Percentiles rank a stretch among this genome's conserved stretches.
These are phyloP conservation scores for Clupea harengus DNA, from an alignment of 2,113 vertebrate species.

Conservation along the genomic window DNA sequence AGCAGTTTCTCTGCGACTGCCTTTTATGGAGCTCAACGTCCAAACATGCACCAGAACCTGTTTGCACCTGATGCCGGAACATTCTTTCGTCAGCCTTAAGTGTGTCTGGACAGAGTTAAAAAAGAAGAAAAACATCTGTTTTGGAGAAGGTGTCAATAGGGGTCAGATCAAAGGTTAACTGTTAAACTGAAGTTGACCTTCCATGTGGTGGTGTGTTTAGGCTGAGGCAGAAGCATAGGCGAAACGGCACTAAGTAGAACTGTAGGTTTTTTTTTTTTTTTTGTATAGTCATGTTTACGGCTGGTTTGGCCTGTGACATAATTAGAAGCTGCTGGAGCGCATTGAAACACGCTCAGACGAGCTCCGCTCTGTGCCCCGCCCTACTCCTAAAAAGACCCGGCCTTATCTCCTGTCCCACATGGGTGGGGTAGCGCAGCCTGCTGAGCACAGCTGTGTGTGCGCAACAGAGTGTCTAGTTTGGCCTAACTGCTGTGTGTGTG, in stretches of 20 bases:
- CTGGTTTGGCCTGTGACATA: background rate
- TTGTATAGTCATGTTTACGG: background rate
- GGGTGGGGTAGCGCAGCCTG: background rate
- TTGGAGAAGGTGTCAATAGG: background rate
- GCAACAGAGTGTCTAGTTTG: too few species aligned
- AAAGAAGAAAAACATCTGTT: background rate
- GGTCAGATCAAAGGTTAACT: background rate
- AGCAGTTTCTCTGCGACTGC: background rate
- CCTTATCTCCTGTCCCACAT: background rate
- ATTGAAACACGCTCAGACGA: background rate
- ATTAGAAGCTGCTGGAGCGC: background rate
- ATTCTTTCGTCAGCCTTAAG: background rate
- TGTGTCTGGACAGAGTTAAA: background rate
- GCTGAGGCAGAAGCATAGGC: background rate
- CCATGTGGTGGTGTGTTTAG: background rate
- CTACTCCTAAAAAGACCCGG: background rate
- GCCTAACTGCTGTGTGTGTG: too few species aligned
- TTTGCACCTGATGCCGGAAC: conserved; percentile 25
- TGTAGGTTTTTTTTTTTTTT: background rate
- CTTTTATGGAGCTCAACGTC: background rate
- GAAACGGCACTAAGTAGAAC: background rate
- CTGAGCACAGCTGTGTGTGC: background rate
- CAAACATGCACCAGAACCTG: conserved; percentile 30
- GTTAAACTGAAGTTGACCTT: background rate
- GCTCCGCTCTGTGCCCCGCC: background rate